These are phyloP conservation scores for Aphelinus certus DNA, from an alignment of 1,140 invertebrate genomes.

Conservation along the genomic window DNA sequence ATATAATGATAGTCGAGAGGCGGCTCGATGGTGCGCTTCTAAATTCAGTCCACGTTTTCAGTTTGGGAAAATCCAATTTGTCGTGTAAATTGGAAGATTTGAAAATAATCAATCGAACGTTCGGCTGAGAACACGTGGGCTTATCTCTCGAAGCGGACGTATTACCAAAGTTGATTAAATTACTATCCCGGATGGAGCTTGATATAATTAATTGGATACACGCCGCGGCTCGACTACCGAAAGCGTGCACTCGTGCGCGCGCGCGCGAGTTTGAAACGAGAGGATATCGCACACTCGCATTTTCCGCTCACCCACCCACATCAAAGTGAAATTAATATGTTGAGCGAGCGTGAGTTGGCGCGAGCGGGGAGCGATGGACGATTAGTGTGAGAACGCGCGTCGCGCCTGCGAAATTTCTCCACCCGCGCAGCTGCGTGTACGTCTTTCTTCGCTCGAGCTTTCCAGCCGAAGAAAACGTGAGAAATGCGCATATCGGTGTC, in stretches of 20 bases:
- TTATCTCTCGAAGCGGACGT: background rate
- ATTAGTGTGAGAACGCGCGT: conserved; percentile 34
- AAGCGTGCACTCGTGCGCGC: no score
- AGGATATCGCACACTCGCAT: no score
- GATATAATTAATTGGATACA: no score
- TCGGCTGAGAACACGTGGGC: no score
- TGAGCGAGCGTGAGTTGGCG: no score
- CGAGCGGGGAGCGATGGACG: background rate
- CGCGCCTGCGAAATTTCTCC: conserved; percentile 38
- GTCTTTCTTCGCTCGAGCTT: conserved; percentile 30
- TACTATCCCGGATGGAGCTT: background rate
- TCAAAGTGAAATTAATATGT: no score
- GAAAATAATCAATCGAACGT: no score
- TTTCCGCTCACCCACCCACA: no score
- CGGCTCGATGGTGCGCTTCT: no score
- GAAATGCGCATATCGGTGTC: conserved; percentile 27
- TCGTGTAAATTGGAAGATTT: background rate
- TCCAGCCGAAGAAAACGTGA: conserved; percentile 27
- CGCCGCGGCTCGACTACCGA: no score
- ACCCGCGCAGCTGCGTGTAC: conserved; percentile 14
- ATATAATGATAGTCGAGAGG: no score
- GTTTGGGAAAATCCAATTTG: background rate
- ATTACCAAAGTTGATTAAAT: background rate
- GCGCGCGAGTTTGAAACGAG: no score
- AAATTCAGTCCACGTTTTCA: background rate